These are phyloP conservation scores for Drosophila diplacantha DNA, from an alignment of 2,888 invertebrate species.

Conservation along the genomic window DNA sequence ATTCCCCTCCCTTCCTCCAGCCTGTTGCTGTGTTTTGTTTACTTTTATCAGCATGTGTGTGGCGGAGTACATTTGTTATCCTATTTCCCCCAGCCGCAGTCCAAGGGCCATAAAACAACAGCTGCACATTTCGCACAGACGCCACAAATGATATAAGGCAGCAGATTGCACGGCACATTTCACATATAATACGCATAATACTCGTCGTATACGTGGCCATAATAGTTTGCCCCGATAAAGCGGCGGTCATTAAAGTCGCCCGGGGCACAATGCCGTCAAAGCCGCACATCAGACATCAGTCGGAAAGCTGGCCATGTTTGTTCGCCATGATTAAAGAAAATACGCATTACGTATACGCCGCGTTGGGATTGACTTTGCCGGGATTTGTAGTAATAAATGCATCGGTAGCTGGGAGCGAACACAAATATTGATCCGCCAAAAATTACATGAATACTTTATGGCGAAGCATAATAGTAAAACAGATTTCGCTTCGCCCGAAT, in stretches of 20 bases:
- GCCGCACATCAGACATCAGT: conserved; percentile 7
- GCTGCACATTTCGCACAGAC: conserved; percentile 61
- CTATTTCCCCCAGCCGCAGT: conserved; percentile 5
- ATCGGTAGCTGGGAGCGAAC: conserved; percentile 6
- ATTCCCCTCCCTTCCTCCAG: not conserved
- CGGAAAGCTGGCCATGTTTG: conserved; percentile 42
- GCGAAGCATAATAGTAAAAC: conserved; percentile 5
- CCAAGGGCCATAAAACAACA: conserved; percentile 43
- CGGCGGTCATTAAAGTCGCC: conserved; percentile 38
- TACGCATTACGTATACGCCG: conserved; percentile 34
- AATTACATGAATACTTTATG: conserved; percentile 29
- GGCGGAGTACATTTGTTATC: conserved; percentile 15
- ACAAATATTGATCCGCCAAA: conserved; percentile 25
- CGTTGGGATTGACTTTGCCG: conserved; percentile 25
- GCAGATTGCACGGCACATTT: conserved; percentile 37
- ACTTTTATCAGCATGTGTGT: conserved; percentile 11
- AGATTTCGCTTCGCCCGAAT: conserved; percentile 2
- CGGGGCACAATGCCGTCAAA: conserved; percentile 32
- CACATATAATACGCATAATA: conserved; percentile 25
- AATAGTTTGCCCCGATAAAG: conserved; percentile 30
- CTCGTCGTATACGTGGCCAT: conserved; percentile 22
- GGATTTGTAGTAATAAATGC: conserved; percentile 31
- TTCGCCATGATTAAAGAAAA: conserved; percentile 60
- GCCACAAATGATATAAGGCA: conserved; percentile 38
- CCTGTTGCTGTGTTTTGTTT: conserved; percentile 35